Conservation (phyloP, 1,140 invertebrate species). For the Halotydeus destructor region DNA sequence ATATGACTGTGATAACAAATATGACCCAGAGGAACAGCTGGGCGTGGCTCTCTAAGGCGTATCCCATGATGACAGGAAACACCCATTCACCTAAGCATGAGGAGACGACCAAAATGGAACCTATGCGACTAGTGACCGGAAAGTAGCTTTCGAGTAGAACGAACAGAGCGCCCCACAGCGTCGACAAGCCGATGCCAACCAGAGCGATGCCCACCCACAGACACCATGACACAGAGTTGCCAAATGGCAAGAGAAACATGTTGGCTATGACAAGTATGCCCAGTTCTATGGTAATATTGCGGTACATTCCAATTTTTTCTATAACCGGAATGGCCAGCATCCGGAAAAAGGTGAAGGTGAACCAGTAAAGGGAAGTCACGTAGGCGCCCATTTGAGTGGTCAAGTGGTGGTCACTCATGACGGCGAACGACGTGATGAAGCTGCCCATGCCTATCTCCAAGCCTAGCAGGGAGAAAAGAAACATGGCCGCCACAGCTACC, state of each 20-base stretch:
- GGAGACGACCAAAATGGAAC: slow-evolving; percentile 29
- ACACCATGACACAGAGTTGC: no score
- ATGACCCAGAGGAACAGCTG: slow-evolving; percentile 24
- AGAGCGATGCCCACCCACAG: no score
- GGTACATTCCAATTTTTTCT: slow-evolving; percentile 23
- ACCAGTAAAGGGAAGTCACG: slow-evolving; percentile 30
- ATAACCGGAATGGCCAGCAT: slow-evolving; percentile 24
- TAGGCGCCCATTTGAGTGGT: slow-evolving; percentile 24
- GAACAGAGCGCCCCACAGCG: slow-evolving; percentile 28
- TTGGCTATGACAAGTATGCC: no score
- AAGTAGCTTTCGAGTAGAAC: slow-evolving; percentile 30
- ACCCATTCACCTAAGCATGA: slow-evolving; percentile 30
- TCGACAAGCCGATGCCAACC: slow-evolving; percentile 29
- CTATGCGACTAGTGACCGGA: slow-evolving; percentile 27
- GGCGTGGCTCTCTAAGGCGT: slow-evolving; percentile 22
- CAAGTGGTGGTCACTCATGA: slow-evolving; percentile 22
- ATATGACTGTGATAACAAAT: no score
- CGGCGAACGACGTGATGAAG: slow-evolving; percentile 25
- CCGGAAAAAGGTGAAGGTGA: slow-evolving; percentile 25
- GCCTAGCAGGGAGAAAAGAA: slow-evolving; percentile 28
- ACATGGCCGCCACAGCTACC: no score
- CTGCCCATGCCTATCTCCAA: slow-evolving; percentile 29
- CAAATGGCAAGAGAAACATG: no score
- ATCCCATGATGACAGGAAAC: slow-evolving; percentile 24
- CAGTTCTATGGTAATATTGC: no score